phyloP scores from a whole-genome alignment of 2,113 vertebrate genomes.

The Mastomys coucha region DNA sequence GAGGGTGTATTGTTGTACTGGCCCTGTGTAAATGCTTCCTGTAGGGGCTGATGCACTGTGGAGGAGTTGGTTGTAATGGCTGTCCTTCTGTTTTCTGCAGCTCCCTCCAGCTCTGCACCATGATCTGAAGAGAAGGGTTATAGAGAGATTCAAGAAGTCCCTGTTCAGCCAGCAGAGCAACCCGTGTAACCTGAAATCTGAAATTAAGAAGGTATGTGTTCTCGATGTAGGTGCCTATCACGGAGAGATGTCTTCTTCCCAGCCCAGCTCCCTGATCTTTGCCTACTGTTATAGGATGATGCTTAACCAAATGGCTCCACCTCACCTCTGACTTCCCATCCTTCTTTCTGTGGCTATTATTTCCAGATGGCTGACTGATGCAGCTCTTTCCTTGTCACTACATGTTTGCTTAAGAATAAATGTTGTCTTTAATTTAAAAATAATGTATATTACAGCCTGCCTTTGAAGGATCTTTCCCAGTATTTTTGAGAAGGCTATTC shows the following conservation, averaged over 20 bases:
- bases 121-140: constrained; percentile 88
- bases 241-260: background rate
- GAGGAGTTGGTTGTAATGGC: constrained; percentile 33
- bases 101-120: constrained; percentile 91
- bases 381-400: background rate
- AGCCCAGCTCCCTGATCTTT: background rate
- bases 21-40: background rate
- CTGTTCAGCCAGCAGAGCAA: constrained; percentile 92
- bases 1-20: background rate
- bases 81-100: constrained; percentile 83
- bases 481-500: background rate
- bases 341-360: constrained; percentile 10
- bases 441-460: background rate
- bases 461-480: background rate
- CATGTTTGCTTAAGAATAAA: constrained; percentile 23
- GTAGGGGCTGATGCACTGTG: background rate
- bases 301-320: background rate
- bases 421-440: background rate
- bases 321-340: background rate
- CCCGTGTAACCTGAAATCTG: constrained; percentile 91
- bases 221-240: background rate
- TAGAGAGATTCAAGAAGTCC: constrained; percentile 94
- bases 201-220: constrained; percentile 92
- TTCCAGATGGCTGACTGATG: constrained; percentile 8
- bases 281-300: background rate